A percentile compares a stretch with the other conserved stretches of the same genome.
Conservation (phyloP, 2,888 invertebrate species). For the Pardosa pseudoannulata region DNA sequence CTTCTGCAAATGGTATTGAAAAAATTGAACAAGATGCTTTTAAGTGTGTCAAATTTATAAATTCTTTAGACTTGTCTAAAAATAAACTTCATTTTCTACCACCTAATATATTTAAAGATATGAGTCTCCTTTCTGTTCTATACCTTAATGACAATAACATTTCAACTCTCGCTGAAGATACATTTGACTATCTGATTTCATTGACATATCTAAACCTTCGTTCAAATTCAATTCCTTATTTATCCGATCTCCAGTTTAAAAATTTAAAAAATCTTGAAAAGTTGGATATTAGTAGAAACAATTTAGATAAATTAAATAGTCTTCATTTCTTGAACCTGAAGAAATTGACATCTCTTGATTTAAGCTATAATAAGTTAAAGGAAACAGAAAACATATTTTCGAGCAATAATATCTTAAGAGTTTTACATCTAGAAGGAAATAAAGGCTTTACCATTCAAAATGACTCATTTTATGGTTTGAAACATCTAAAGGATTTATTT, state of each 20-base stretch:
- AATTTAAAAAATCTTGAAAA: background rate
- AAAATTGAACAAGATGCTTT: background rate
- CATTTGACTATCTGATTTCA: background rate
- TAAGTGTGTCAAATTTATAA: background rate
- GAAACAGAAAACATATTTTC: too few species aligned
- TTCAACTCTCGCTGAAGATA: background rate
- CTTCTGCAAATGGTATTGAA: background rate
- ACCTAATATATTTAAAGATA: background rate
- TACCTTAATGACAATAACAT: background rate
- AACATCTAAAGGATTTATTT: too few species aligned
- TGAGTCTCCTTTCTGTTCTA: background rate
- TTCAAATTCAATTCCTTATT: background rate
- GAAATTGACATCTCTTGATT: background rate
- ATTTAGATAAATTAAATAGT: background rate
- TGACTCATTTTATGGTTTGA: too few species aligned
- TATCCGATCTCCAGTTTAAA: background rate
- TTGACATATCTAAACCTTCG: background rate
- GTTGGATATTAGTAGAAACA: background rate
- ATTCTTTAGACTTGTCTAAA: background rate
- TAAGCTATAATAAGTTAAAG: too few species aligned
- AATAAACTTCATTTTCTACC: background rate
- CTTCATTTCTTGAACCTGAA: background rate
- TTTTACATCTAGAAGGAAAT: too few species aligned
- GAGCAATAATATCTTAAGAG: too few species aligned
- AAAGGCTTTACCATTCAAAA: too few species aligned